Percentiles rank a stretch among this genome's conserved stretches.
These are phyloP conservation scores for Mythimna loreyi DNA, from an alignment of 2,888 invertebrate genomes.

Conservation along the genomic window DNA sequence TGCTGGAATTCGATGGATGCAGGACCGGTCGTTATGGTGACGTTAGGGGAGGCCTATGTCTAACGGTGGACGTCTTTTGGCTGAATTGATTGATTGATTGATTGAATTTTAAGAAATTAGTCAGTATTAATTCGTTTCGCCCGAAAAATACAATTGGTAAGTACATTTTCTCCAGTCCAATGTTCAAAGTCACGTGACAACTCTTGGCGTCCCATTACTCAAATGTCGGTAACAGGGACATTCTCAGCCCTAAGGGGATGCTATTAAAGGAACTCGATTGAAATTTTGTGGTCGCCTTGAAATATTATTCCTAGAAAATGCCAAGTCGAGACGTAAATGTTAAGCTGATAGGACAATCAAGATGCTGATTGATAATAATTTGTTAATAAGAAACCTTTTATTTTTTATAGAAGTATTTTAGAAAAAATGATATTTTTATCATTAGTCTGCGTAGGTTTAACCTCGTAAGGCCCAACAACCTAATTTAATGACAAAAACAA, in stretches of 20 bases:
- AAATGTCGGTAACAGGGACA: conserved; percentile 67
- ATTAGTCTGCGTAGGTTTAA: too few relatives aligned
- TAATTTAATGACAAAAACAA: too few relatives aligned
- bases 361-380: conserved; percentile 4
- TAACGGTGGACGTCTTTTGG: too few relatives aligned
- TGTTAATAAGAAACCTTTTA: neutral
- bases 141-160: conserved; percentile 32
- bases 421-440: too few relatives aligned
- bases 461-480: too few relatives aligned
- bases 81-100: too few relatives aligned
- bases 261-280: conserved; percentile 43
- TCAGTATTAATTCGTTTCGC: conserved; percentile 4
- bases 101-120: conserved; percentile 9
- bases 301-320: conserved; percentile 40
- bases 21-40: too few relatives aligned
- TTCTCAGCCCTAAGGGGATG: conserved; percentile 51
- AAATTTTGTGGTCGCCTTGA: conserved; percentile 43
- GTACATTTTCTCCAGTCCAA: conserved; percentile 34
- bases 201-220: conserved; percentile 68
- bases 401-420: neutral
- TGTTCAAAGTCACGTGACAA: conserved; percentile 55
- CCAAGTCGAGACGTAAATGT: conserved; percentile 26
- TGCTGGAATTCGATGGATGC: too few relatives aligned
- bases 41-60: too few relatives aligned
- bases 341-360: conserved; percentile 16